Base-by-base conservation (phyloP, 2,888 invertebrate species). In the Scaptomyza cyrtandrae region DNA sequence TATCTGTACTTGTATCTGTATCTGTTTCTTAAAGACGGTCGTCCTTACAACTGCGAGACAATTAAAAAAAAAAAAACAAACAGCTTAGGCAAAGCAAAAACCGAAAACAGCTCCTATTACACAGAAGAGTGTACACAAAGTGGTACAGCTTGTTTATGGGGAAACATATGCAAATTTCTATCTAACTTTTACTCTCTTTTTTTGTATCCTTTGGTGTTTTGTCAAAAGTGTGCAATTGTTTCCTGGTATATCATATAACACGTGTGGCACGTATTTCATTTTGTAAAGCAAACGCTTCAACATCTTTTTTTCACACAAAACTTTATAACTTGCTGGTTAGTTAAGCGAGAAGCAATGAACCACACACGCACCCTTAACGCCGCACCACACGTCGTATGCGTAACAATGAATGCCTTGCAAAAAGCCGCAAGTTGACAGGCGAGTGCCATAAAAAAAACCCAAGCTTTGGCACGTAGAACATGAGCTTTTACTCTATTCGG, bases 231-330 rank as follows among this genome's bases (percentile, higher is more conserved):
- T 86, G 83, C 76, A 85, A 87, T 83, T 87, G 86, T 78, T 72
- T 73, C 54, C 63, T 48, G 45, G 61, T 37, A 44, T 59, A 66
- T 68, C 78, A 80, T 80, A 87, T 87, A 78, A 69, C 86, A 85
- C 87, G 81, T 83, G 85, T 73, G 80, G 81, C 85, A 85, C 86
- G 85, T 85, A 83, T 87, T 85, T 87, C 83, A 87, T 85, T 87
- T 79, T 58, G 56, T 68, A 62, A 61, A n/a, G 62, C 54, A 43
- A 49, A 27, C 35, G 57, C 60, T 35, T 11, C 24, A 37, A 37
- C 24, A 37, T 10, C 44, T 41, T 7, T n/a, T n/a, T 41, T 10
- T 14, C 16, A 33, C 41, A 16, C 39, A 37, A 35, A 52, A 48
- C 41, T 39, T 46, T 52, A 44, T 49, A 62, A 52, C 37, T 52